Base-by-base conservation (phyloP, 1,140 invertebrate genomes). In the Metopolophium dirhodum region DNA sequence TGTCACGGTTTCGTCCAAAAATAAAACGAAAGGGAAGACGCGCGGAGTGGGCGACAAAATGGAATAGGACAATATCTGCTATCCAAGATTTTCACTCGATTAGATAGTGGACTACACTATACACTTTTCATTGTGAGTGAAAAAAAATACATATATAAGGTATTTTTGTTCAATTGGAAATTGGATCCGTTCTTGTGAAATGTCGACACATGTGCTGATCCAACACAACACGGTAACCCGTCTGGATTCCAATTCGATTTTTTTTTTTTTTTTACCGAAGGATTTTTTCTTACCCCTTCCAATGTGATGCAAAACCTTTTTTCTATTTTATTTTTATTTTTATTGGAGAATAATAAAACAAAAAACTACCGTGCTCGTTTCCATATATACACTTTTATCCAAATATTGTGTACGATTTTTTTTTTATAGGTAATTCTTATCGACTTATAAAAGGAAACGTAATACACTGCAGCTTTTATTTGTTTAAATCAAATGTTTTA, bases 171-270 rank as follows among this genome's bases (percentile, higher is more conserved):
- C 54, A 68, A 90, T 90, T 90, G 54, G 89, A 68, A 90, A 90
- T 90, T 90, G 54, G 37, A 26, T 68, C 54, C 54, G 37, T 61
- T 68, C 37, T 90, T 90, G 89, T 90, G 89, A 90, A 90, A 90
- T 47, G 54, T 68, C 89, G 89, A 90, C 89, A 90, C 89, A 68
- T 90, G 89, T 90, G 89, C 89, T 90, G 89, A 90, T 68, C 54
- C 54, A 68, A 90, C 89, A 68, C 37, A 90, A 90, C 89, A 61
- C 88, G 23, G 54, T 37, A 41, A 61, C 26, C 89, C 57, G 54
- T 90, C 37, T 90, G 41, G 89, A 90, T 90, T 45, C 54, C 54
- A 68, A 90, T 90, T 90, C 37, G 7, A 61, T 90, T 90, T 90
- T 61, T 90, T 41, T 49, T 90, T 88, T n/a, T n/a, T n/a, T n/a